phyloP scores from a whole-genome alignment of 2,797 vertebrate species.

The Pseudochromis fuscus region DNA sequence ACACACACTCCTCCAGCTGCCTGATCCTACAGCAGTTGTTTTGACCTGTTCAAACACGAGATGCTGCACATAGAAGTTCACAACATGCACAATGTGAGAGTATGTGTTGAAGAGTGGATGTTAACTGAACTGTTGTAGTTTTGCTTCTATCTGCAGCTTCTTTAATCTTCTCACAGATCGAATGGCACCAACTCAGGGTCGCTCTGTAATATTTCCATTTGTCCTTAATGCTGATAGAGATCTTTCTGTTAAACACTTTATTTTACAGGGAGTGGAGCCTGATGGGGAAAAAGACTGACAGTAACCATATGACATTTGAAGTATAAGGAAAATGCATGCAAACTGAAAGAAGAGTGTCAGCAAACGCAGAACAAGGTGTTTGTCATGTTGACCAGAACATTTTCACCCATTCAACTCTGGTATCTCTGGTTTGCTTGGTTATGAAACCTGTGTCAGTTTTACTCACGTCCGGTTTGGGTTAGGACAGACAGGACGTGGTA shows the following conservation, averaged over 20 bases:
- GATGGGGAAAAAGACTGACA: conserved; percentile 1
- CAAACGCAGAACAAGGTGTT: conserved; percentile 40
- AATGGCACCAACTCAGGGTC: conserved; percentile 64
- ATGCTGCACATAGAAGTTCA: conserved; percentile 43
- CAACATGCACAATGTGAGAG: conserved; percentile 13
- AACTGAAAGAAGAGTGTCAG: conserved; percentile 17
- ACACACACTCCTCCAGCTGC: conserved; percentile 20
- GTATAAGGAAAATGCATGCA: not conserved
- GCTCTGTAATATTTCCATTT: conserved; percentile 16
- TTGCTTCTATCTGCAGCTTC: conserved; percentile 43
- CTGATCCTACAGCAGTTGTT: conserved; percentile 46
- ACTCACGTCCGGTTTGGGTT: no score
- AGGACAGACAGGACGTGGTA: no score
- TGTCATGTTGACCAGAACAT: conserved; percentile 23
- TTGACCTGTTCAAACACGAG: conserved; percentile 49
- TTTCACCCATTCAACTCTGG: conserved; percentile 9
- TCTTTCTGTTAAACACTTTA: conserved; percentile 21
- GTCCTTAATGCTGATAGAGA: conserved; percentile 12
- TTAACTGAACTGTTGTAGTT: not conserved
- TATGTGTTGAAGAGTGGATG: not conserved
- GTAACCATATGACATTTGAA: not conserved
- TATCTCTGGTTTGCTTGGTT: conserved; percentile 11
- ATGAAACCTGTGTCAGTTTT: no score
- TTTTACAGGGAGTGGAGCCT: not conserved
- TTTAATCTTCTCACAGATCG: conserved; percentile 27